Evolutionary conservation across 2,113 vertebrate species (phyloP), one percentile per base, ranked within the genome.

Genomic region (Gavialis gangeticus): DNA sequence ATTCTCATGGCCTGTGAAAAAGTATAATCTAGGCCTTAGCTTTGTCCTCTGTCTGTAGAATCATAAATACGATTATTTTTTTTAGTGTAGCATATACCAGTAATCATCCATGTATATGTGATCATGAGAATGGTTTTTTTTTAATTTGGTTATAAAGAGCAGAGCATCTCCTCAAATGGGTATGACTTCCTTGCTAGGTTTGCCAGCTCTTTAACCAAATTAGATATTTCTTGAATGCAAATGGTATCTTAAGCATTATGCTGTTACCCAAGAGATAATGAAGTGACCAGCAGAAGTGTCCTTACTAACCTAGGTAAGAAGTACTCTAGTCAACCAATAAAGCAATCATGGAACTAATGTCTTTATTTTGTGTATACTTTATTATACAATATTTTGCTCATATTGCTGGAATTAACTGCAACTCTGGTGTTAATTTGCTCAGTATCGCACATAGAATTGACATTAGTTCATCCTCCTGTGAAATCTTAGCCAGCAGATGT

Each of bases 391-490:
- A 63, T 91, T 96, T 96, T 95, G 75, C 75, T 94, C 76, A 67
- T 85, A 10, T 95, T 96, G 87, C 90, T 94, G 89, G 87, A 93
- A 96, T 81, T 85, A 83, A 66, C 82, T 90, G 89, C 81, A 90
- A 73, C 62, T 85, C 93, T 63, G 82, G 56, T 87, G 92, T 90
- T 28, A 90, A 87, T 90, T 91, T 76, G 84, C 62, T 24, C 63
- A 1, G 12, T 58, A 78, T 85, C 67, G 37, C 34, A 89, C 71
- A 78, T 59, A 77, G 19, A 21, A 14, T 37, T 94, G 87, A 19
- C 0, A 85, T 90, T 55, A 81, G 5, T 90, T 87, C 91, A 75
- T 62, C 71, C 54, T 2, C 0, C 64, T 67, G 75, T 67, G 62
- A 54, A 37, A 18, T 85, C 59, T 88, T 75, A 56, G 4, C 79